A percentile compares a stretch with the other conserved stretches of the same genome.
Evolutionary conservation across 2,113 vertebrate genomes (phyloP).

Genomic region (Dicrurus megarhynchus): DNA sequence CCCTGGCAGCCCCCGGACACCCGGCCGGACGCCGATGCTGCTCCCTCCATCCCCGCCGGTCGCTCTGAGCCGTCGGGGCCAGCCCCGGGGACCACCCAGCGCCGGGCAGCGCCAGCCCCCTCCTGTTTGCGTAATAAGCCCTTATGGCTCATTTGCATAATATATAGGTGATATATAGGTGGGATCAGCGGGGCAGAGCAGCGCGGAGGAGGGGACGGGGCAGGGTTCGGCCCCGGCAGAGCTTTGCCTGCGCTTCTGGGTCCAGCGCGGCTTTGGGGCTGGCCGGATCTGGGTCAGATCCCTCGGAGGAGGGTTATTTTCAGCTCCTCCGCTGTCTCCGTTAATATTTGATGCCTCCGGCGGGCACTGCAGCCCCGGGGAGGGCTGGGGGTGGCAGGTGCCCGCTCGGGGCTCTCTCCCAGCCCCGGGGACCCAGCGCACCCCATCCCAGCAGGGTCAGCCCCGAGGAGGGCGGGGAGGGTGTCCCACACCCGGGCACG

Average conservation of each 20-base stretch:
- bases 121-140: background rate
- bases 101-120: background rate
- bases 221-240: fast-evolving
- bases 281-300: constrained; percentile 48
- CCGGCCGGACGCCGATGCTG: background rate
- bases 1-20: background rate
- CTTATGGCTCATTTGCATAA: constrained; percentile 16
- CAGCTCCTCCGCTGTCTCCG: background rate
- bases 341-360: background rate
- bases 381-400: background rate
- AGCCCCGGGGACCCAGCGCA: fast-evolving
- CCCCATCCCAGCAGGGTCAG: fast-evolving
- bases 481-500: fast-evolving
- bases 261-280: background rate
- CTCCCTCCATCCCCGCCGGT: background rate
- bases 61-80: background rate
- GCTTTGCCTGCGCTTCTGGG: background rate
- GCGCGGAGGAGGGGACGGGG: background rate
- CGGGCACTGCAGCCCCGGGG: background rate
- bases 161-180: background rate
- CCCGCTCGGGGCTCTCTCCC: background rate
- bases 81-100: background rate
- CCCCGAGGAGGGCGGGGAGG: background rate
- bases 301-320: constrained; percentile 26
- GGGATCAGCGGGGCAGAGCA: background rate